A percentile compares a stretch with the other conserved stretches of the same genome.
Conservation (phyloP, 2,888 invertebrate species). For the Herminia tarsipennalis region DNA sequence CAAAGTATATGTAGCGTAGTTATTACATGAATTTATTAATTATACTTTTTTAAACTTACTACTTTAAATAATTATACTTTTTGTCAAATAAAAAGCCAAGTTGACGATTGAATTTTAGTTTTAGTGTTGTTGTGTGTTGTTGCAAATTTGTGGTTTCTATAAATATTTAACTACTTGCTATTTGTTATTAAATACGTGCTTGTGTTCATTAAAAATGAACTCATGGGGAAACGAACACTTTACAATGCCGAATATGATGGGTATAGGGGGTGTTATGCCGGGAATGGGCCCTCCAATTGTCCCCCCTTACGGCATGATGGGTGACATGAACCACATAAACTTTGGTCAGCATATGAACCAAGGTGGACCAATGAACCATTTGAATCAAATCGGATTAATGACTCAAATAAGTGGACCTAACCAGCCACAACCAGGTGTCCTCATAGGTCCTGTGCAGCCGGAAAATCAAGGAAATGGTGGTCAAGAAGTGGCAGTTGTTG, state of each 20-base stretch:
- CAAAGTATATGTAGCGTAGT: not conserved
- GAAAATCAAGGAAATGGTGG: conserved; percentile 12
- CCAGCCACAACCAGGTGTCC: conserved; percentile 9
- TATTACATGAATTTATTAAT: not conserved
- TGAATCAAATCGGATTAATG: conserved; percentile 21
- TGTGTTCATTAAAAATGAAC: too few species aligned
- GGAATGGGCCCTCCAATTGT: conserved; percentile 28
- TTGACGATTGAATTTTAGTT: too few species aligned
- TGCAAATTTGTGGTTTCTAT: too few species aligned
- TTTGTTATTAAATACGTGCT: too few species aligned
- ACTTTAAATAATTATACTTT: too few species aligned
- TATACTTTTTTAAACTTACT: too few species aligned
- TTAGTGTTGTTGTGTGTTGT: too few species aligned
- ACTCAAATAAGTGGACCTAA: conserved; percentile 7
- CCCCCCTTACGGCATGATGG: conserved; percentile 20
- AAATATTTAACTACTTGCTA: too few species aligned
- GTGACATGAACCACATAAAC: conserved; percentile 31
- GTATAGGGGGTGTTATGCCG: conserved; percentile 33
- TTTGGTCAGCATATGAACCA: conserved; percentile 1
- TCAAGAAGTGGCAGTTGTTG: conserved; percentile 1
- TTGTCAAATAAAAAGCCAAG: too few species aligned
- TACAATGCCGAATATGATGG: conserved; percentile 41
- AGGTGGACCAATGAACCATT: conserved; percentile 12
- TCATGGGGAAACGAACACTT: conserved; percentile 42
- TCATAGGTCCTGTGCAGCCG: conserved; percentile 33